Conservation (phyloP, 1,140 invertebrate species). For the Temnothorax curvispinosus region DNA sequence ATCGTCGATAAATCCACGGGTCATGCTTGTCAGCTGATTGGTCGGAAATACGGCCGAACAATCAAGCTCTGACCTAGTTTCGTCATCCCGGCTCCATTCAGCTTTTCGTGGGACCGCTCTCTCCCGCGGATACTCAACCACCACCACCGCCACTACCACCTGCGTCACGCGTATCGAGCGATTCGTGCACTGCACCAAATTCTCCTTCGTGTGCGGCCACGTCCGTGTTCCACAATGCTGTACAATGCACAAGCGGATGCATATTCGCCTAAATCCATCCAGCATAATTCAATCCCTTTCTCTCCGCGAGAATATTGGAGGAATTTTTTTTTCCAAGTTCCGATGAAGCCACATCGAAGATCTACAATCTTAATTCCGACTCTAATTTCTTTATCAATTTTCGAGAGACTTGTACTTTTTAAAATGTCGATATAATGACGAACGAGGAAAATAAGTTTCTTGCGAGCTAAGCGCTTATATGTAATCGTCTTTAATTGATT, state of each 20-base stretch:
- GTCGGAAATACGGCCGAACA: constrained; percentile 57
- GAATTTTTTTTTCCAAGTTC: not conserved
- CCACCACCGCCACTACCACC: constrained; percentile 52
- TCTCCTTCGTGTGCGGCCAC: not conserved
- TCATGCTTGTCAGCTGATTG: constrained; percentile 60
- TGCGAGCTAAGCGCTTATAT: not conserved
- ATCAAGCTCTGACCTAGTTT: constrained; percentile 77
- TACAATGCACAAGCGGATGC: not conserved
- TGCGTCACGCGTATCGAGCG: constrained; percentile 81
- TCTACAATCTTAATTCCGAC: not conserved
- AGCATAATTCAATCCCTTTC: no score
- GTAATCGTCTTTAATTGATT: not conserved
- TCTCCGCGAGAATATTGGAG: not conserved
- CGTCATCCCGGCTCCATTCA: constrained; percentile 75
- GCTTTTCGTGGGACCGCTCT: constrained; percentile 74
- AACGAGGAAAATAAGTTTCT: not conserved
- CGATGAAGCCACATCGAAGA: not conserved
- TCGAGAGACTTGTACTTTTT: not conserved
- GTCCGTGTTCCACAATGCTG: constrained; percentile 13
- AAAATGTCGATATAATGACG: not conserved
- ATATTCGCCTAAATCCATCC: not conserved
- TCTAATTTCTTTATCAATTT: not conserved
- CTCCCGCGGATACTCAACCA: constrained; percentile 44
- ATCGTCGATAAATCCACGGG: constrained; percentile 29
- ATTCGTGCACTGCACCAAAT: constrained; percentile 66